Base-by-base conservation (phyloP, 1,140 invertebrate species). In the Rhopalosiphum maidis region DNA sequence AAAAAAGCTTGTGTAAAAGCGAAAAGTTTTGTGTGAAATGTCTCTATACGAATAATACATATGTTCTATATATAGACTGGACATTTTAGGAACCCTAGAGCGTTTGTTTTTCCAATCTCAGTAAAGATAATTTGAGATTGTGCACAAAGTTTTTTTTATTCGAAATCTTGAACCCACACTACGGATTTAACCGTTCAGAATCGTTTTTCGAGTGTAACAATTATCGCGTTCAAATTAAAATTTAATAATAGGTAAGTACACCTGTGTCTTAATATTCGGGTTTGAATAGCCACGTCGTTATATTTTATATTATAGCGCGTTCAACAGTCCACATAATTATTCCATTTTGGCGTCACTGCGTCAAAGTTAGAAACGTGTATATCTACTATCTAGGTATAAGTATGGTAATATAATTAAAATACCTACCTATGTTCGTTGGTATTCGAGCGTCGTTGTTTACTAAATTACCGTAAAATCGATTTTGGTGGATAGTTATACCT, bases 381-480 rank as follows among this genome's bases (percentile, higher is more conserved):
- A 77, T 77, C 5, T n/a, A 21, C n/a, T 68, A 77, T 77, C 5
- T n/a, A 21, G n/a, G 30, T 77, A n/a, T 46, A 46, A 11, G 11
- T 41, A 46, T n/a, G n/a, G 60, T 77, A 77, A 77, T 77, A 77
- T 77, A n/a, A 77, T 77, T 77, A 77, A 77, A 77, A 77, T 77
- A 77, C 60, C n/a, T 77, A 68, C 4, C 30, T 68, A 21, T n/a
- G 2, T 77, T n/a, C 15, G n/a, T 77, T 15, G 60, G n/a, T 77
- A 77, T n/a, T n/a, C 5, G 60, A 18, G 30, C 3, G 18, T 77
- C 11, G 60, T 77, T n/a, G 60, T 77, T 77, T 77, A 77, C 60
- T n/a, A 77, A 77, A 77, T 77, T 77, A 77, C n/a, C 60, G 60
- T 77, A 77, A n/a, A 77, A 77, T 77, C 60, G 60, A n/a, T 77